Conservation (phyloP, 2,797 vertebrate genomes). For the Sylvia borin region DNA sequence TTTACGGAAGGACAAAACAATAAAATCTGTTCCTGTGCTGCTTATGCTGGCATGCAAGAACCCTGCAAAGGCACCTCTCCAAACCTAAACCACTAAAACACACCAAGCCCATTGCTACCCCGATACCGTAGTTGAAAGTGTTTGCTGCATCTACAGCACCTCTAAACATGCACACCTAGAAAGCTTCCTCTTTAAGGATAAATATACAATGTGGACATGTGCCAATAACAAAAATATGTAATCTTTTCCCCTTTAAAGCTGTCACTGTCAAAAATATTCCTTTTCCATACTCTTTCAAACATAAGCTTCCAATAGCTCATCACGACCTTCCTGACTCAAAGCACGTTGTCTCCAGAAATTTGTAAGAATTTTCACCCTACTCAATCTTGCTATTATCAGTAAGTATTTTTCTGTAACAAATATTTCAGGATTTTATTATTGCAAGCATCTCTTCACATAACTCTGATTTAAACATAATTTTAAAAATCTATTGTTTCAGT, state of each 20-base stretch:
- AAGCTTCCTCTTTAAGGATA: background rate
- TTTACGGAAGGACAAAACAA: background rate
- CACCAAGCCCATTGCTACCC: rapidly evolving
- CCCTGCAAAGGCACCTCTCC: background rate
- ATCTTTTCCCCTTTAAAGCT: background rate
- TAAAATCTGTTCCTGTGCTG: background rate
- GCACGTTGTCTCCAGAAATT: rapidly evolving
- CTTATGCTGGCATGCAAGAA: background rate
- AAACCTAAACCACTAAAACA: background rate
- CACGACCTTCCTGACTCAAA: background rate
- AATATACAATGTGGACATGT: background rate
- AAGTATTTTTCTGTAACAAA: background rate
- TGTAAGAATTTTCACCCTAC: background rate
- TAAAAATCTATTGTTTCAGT: background rate
- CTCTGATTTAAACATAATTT: background rate
- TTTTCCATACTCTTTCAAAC: background rate
- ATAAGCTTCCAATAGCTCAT: background rate
- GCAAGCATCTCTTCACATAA: background rate
- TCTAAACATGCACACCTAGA: background rate
- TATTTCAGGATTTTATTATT: background rate
- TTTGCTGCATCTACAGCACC: background rate
- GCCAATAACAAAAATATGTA: background rate
- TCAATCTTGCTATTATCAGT: background rate
- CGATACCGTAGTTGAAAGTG: background rate
- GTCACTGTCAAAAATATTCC: background rate